Conservation (phyloP, 2,113 vertebrate species). For the Psittacus erithacus region DNA sequence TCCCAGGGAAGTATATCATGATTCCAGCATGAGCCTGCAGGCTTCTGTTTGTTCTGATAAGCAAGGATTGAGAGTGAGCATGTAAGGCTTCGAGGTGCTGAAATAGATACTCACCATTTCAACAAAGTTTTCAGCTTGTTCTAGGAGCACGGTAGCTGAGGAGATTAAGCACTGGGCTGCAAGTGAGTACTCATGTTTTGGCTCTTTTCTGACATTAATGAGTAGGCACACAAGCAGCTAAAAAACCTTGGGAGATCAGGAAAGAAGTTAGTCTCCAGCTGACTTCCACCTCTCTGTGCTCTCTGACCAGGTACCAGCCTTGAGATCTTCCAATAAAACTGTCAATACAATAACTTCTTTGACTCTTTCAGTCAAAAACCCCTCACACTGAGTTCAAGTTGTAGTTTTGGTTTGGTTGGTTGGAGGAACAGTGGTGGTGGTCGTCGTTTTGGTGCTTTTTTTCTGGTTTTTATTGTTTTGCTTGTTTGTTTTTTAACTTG, state of each 20-base stretch:
- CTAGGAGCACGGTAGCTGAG: fast-evolving
- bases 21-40: background rate
- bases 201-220: background rate
- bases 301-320: background rate
- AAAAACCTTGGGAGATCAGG: background rate
- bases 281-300: background rate
- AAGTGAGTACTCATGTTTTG: background rate
- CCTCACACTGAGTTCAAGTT: background rate
- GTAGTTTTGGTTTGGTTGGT: background rate
- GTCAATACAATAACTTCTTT: background rate
- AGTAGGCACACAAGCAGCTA: background rate
- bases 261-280: background rate
- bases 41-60: background rate
- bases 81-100: background rate
- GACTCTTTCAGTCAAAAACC: background rate
- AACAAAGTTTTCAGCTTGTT: background rate
- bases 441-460: background rate
- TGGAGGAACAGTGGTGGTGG: background rate
- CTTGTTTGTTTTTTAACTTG: background rate
- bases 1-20: fast-evolving
- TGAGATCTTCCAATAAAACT: background rate
- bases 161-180: background rate
- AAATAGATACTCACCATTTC: background rate
- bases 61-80: fast-evolving
- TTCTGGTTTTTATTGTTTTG: background rate